Evolutionary conservation across 1,140 invertebrate genomes (phyloP).

Genomic region (Papilio aristodemus): DNA sequence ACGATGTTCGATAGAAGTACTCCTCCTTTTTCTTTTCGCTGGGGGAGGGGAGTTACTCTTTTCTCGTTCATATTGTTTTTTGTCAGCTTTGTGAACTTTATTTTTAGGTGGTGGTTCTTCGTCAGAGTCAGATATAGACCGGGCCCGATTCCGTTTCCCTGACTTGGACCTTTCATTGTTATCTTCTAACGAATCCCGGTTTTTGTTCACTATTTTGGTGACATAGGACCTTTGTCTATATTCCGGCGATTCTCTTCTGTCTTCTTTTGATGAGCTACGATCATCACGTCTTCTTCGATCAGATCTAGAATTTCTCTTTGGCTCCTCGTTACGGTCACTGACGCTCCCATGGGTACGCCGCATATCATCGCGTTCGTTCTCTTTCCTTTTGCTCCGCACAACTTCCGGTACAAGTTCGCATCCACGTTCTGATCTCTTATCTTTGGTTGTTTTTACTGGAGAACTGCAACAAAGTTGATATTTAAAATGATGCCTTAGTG

Average conservation of each 20-base stretch:
- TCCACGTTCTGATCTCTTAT: slow-evolving; percentile 51
- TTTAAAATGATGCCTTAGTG: slow-evolving; percentile 26
- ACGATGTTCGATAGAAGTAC: slow-evolving; percentile 41
- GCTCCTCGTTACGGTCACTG: slow-evolving; percentile 42
- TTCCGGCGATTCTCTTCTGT: slow-evolving; percentile 50
- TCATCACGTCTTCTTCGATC: slow-evolving; percentile 46
- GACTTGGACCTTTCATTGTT: slow-evolving; percentile 41
- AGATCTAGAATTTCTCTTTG: slow-evolving; percentile 40
- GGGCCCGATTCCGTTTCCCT: slow-evolving; percentile 46
- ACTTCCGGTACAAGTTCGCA: slow-evolving; percentile 49
- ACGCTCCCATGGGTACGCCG: slow-evolving; percentile 28
- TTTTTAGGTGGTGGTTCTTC: slow-evolving; percentile 43
- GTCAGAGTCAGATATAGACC: slow-evolving; percentile 51
- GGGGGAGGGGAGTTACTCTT: slow-evolving; percentile 58
- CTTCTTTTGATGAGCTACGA: slow-evolving; percentile 47
- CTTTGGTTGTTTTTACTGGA: slow-evolving; percentile 60
- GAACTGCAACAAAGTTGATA: slow-evolving; percentile 55
- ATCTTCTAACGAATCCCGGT: slow-evolving; percentile 52
- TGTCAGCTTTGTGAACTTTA: slow-evolving; percentile 51
- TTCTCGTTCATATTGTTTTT: slow-evolving; percentile 45
- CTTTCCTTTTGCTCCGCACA: slow-evolving; percentile 47
- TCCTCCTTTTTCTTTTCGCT: slow-evolving; percentile 58
- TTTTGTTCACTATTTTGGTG: slow-evolving; percentile 65
- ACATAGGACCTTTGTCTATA: slow-evolving; percentile 56
- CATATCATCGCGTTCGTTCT: slow-evolving; percentile 55